Conservation (phyloP, 2,797 vertebrate species). For the Podarcis lilfordi region DNA sequence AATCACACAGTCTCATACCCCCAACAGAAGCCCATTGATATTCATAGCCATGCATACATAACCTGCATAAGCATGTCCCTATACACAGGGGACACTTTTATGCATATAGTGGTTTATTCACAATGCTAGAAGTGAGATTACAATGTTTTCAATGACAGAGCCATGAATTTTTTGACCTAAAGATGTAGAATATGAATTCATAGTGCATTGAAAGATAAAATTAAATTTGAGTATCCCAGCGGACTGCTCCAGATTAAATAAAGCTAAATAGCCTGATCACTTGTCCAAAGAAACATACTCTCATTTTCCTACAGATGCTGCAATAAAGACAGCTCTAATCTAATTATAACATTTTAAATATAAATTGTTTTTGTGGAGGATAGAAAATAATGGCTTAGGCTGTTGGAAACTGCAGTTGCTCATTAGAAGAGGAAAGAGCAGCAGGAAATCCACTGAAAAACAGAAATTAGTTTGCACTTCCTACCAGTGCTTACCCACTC, state of each 20-base stretch:
- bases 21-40: constrained; percentile 28
- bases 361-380: constrained; percentile 58
- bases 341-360: constrained; percentile 73
- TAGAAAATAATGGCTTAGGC: constrained; percentile 60
- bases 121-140: constrained; percentile 49
- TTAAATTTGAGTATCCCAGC: constrained; percentile 73
- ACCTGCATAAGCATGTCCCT: constrained; percentile 16
- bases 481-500: background rate
- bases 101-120: constrained; percentile 46
- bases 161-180: constrained; percentile 56
- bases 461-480: background rate
- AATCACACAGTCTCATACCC: constrained; percentile 12
- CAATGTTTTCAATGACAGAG: constrained; percentile 48
- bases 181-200: constrained; percentile 63
- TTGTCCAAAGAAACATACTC: constrained; percentile 72
- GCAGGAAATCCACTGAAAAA: constrained; percentile 21
- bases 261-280: constrained; percentile 77
- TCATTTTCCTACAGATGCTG: constrained; percentile 72
- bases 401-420: constrained; percentile 17
- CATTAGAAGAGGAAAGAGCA: constrained; percentile 54
- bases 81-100: constrained; percentile 12
- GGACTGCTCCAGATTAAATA: constrained; percentile 80
- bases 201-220: constrained; percentile 73
- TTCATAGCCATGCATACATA: background rate
- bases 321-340: constrained; percentile 71